A percentile compares a stretch with the other conserved stretches of the same genome.
Evolutionary conservation across 2,797 vertebrate species (phyloP).

Genomic region (Rachycentron canadum): DNA sequence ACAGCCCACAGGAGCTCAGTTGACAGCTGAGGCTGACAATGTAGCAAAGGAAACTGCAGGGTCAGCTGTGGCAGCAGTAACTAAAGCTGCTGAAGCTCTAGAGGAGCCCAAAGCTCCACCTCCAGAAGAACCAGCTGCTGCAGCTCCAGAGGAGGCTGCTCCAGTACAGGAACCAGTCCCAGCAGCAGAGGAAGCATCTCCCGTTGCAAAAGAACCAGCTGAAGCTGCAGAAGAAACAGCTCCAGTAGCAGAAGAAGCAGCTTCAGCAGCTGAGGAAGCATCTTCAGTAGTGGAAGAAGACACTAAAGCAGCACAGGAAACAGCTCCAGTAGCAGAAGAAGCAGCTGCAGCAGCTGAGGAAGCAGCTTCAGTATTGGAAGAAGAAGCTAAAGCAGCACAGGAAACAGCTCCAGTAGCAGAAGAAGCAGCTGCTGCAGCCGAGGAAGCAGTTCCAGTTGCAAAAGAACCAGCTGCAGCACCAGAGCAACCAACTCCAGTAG

Average conservation of each 20-base stretch:
- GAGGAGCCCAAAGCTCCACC: slow-evolving; percentile 54
- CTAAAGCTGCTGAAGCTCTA: slow-evolving; percentile 57
- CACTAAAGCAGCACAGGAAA: slow-evolving; percentile 13
- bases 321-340: slow-evolving; percentile 15
- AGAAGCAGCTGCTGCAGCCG: slow-evolving; percentile 5
- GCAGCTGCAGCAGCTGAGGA: slow-evolving; percentile 10
- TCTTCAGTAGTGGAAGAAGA: slow-evolving; percentile 11
- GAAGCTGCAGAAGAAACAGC: slow-evolving; percentile 22
- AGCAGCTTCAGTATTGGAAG: slow-evolving; percentile 20
- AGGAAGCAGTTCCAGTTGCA: background rate
- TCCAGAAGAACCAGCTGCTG: slow-evolving; percentile 42
- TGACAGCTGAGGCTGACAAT: slow-evolving; percentile 54
- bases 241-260: slow-evolving; percentile 1
- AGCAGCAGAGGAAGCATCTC: background rate
- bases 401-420: slow-evolving; percentile 25
- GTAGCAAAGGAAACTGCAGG: slow-evolving; percentile 55
- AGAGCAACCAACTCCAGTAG: slow-evolving; percentile 9
- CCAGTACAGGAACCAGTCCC: background rate
- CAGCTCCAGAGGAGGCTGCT: slow-evolving; percentile 1
- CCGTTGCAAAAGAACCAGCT: slow-evolving; percentile 1
- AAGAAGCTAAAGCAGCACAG: slow-evolving; percentile 20
- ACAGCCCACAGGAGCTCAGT: slow-evolving; percentile 48
- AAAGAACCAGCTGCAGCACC: background rate
- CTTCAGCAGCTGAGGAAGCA: slow-evolving; percentile 27
- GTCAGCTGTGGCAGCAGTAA: slow-evolving; percentile 57